phyloP scores from a whole-genome alignment of 2,888 invertebrate species.

The Phytoseiulus persimilis region DNA sequence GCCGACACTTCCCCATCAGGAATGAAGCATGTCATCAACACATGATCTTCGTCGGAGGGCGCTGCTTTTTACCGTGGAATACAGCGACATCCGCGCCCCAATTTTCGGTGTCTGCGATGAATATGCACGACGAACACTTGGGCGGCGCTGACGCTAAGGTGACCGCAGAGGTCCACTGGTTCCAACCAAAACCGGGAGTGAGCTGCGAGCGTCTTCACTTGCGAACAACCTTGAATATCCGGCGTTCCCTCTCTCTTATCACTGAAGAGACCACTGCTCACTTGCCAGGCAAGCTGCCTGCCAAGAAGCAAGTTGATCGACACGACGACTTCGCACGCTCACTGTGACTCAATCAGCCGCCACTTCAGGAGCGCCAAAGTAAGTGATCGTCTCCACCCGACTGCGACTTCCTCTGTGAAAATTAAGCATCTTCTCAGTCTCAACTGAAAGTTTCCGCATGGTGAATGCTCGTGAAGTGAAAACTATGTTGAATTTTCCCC shows the following conservation, averaged over 20 bases:
- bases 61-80: too few species aligned
- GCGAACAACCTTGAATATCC: background rate
- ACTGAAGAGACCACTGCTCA: background rate
- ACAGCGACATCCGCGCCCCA: background rate
- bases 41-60: too few species aligned
- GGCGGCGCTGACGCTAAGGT: background rate
- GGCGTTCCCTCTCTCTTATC: background rate
- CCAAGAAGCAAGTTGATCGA: background rate
- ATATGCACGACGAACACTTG: background rate
- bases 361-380: background rate
- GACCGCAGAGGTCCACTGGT: background rate
- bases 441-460: background rate
- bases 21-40: too few species aligned
- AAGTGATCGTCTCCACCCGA: background rate
- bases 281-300: background rate
- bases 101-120: background rate
- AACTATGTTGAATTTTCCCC: too few species aligned
- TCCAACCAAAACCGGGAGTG: background rate
- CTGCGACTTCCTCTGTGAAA: background rate
- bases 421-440: background rate
- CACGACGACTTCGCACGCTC: background rate
- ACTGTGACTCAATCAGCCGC: background rate
- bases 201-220: background rate
- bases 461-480: background rate
- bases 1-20: too few species aligned